Base-by-base conservation (phyloP, 2,113 vertebrate species). In the Hipposideros armiger region DNA sequence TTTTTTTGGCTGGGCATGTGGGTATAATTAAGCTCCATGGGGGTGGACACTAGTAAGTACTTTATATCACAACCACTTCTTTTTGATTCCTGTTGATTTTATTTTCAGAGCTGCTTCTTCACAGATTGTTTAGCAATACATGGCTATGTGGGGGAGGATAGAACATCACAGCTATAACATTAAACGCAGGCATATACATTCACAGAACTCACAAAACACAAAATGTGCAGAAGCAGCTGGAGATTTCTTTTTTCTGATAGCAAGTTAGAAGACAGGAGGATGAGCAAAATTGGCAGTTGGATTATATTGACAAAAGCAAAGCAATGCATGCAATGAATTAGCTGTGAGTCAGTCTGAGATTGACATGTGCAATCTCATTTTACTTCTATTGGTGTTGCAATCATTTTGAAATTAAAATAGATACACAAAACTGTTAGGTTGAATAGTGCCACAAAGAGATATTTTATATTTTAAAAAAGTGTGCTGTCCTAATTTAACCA, bases 71-170 rank as follows among this genome's bases (percentile, higher is more conserved):
- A 87, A 64, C 5, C 77, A 95, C 45, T 70, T 92, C 40, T 93
- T 40, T 94, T 96, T 96, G 91, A 89, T 96, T 96, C 30, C 22
- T 93, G 69, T 83, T 83, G 42, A 94, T 92, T 97, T 97, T 91
- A 81, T 94, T 83, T 95, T 86, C 73, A 95, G 45, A 95, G 50
- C 11, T 83, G 54, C 30, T 95, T 40, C 67, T 95, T 98, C 76
- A 83, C 81, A 96, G 90, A 81, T 92, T 96, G 74, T 90, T 94
- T 95, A 87, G 76, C 95, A 95, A 96, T 95, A 95, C 54, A 95
- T 86, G 70, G 17, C 66, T 94, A 14, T 58, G 2, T 72, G 77
- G 77, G 11, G 91, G 45, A 80, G 30, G 93, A 85, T 26, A 60
- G 47, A 62, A 91, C 7, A 85, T 36, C 50, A 95, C 5, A 8